Evolutionary conservation across 1,140 invertebrate species (phyloP).

Genomic region (Aphelinus certus): DNA sequence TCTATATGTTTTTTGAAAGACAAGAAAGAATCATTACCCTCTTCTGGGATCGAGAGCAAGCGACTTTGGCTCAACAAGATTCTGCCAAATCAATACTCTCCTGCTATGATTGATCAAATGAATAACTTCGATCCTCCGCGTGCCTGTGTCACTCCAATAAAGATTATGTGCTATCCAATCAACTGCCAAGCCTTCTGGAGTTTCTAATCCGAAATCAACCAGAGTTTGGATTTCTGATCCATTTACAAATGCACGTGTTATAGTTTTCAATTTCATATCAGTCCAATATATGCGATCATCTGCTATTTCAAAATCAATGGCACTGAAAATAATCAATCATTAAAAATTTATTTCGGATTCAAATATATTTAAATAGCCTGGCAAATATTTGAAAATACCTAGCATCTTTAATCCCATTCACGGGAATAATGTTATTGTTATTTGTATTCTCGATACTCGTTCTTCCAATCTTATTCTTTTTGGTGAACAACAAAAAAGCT

Average conservation of each 20-base stretch:
- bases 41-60: slow-evolving; percentile 85
- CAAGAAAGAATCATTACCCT: slow-evolving; percentile 69
- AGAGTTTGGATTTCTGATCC: slow-evolving; percentile 84
- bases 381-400: slow-evolving; percentile 64
- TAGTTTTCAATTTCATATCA: slow-evolving; percentile 80
- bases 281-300: slow-evolving; percentile 87
- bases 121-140: slow-evolving; percentile 89
- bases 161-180: slow-evolving; percentile 95
- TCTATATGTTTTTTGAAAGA: too few species aligned
- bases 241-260: slow-evolving; percentile 85
- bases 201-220: slow-evolving; percentile 82
- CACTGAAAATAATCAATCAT: slow-evolving; percentile 58
- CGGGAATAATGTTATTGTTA: slow-evolving; percentile 80
- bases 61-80: slow-evolving; percentile 83
- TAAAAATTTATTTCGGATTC: too few species aligned
- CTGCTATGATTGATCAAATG: slow-evolving; percentile 84
- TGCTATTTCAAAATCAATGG: slow-evolving; percentile 80
- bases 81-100: slow-evolving; percentile 86
- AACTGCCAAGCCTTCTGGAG: slow-evolving; percentile 86
- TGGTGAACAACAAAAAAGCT: slow-evolving; percentile 88
- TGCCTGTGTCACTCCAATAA: slow-evolving; percentile 95
- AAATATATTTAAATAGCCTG: too few species aligned
- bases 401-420: slow-evolving; percentile 83
- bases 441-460: slow-evolving; percentile 85
- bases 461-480: slow-evolving; percentile 82